Percentiles rank a stretch among this genome's conserved stretches.
phyloP scores from a whole-genome alignment of 2,888 invertebrate species.

The Eledona agricola region DNA sequence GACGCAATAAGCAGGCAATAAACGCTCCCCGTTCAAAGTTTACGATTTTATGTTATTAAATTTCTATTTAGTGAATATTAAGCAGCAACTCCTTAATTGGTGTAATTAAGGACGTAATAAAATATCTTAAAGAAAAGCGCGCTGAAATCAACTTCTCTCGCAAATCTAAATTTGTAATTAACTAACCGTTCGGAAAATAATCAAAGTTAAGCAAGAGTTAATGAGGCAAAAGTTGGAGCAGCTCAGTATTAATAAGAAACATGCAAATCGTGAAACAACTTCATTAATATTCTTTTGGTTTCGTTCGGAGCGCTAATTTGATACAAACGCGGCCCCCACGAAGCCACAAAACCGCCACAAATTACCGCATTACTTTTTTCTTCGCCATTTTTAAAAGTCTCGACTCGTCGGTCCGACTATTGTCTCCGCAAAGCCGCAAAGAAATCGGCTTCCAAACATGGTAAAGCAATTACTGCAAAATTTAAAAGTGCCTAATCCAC shows the following conservation, averaged over 20 bases:
- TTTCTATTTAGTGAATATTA: constrained; percentile 53
- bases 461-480: constrained; percentile 57
- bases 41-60: constrained; percentile 56
- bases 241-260: constrained; percentile 55
- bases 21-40: no score
- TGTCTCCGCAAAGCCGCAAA: constrained; percentile 40
- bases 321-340: constrained; percentile 6
- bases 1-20: no score
- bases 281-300: constrained; percentile 60
- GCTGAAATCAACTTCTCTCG: constrained; percentile 43
- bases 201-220: constrained; percentile 59
- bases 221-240: constrained; percentile 56
- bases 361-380: background rate
- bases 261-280: constrained; percentile 61
- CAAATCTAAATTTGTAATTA: constrained; percentile 59
- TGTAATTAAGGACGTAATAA: constrained; percentile 55
- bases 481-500: constrained; percentile 52
- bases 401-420: constrained; percentile 16
- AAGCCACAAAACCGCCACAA: background rate
- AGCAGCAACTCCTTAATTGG: constrained; percentile 50
- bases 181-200: constrained; percentile 62
- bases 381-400: constrained; percentile 17
- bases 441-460: constrained; percentile 48
- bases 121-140: constrained; percentile 56
- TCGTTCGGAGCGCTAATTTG: constrained; percentile 51